Percentiles rank a stretch among this genome's conserved stretches.
Conservation (phyloP, 2,888 invertebrate species). For the Hypena proboscidalis region DNA sequence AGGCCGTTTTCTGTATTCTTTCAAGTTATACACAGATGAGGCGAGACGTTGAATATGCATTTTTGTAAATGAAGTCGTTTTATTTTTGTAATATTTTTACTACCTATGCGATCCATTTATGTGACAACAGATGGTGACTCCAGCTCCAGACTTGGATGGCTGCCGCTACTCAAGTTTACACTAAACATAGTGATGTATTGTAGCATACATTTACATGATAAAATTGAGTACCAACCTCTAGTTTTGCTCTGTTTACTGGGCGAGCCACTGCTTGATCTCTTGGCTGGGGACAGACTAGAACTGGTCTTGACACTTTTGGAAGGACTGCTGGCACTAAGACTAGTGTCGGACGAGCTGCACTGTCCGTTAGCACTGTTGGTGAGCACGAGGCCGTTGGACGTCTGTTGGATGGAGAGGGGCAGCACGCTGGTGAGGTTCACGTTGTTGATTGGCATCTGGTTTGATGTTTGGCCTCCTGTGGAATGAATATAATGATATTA, state of each 20-base stretch:
- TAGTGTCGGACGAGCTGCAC: slow-evolving; percentile 81
- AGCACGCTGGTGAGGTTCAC: slow-evolving; percentile 67
- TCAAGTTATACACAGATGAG: no score
- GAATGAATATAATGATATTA: background rate
- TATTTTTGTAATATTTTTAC: no score
- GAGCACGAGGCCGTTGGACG: slow-evolving; percentile 61
- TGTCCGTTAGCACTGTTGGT: slow-evolving; percentile 73
- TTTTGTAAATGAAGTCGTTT: no score
- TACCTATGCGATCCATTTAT: no score
- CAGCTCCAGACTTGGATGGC: no score
- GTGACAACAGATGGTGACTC: no score
- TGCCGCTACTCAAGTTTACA: no score
- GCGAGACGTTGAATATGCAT: no score
- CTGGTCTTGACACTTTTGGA: slow-evolving; percentile 95
- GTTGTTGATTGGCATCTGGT: slow-evolving; percentile 70
- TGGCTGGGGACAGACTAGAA: slow-evolving; percentile 93
- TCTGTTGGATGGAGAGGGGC: slow-evolving; percentile 69
- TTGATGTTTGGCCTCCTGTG: slow-evolving; percentile 61
- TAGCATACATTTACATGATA: background rate
- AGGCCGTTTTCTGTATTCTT: no score
- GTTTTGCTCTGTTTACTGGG: slow-evolving; percentile 92
- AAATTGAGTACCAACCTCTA: slow-evolving; percentile 90
- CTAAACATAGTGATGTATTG: no score
- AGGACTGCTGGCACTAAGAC: slow-evolving; percentile 91
- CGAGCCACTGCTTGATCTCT: slow-evolving; percentile 92